Conservation (phyloP, 2,888 invertebrate genomes). For the Campaea margaritaria region DNA sequence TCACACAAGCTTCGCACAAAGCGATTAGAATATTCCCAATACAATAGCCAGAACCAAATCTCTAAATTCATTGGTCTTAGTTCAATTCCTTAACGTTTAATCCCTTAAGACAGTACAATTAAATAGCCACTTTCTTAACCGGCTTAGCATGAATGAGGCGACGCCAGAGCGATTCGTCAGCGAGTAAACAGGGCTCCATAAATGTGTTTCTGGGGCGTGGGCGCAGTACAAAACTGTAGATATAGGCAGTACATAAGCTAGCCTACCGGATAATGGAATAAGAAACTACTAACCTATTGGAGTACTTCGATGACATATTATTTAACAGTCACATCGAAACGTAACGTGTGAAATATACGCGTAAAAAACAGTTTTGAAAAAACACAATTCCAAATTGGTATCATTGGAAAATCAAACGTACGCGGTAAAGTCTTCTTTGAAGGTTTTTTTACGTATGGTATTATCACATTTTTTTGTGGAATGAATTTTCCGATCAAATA, state of each 20-base stretch:
- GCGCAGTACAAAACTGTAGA: constrained; percentile 20
- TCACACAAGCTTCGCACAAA: background rate
- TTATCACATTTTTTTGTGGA: background rate
- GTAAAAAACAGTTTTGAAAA: background rate
- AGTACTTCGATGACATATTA: too few species aligned
- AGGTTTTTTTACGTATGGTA: background rate
- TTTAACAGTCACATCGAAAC: background rate
- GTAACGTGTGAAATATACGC: background rate
- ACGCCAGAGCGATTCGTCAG: constrained; percentile 36
- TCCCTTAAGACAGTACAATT: constrained; percentile 21
- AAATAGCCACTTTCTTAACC: constrained; percentile 26
- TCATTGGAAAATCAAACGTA: constrained; percentile 18
- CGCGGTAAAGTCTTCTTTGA: background rate
- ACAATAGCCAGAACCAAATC: constrained; percentile 2
- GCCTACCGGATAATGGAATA: background rate
- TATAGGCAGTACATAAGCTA: constrained; percentile 21
- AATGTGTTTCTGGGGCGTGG: constrained; percentile 39
- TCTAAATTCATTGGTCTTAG: background rate
- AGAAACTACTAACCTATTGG: background rate
- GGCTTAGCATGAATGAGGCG: constrained; percentile 31
- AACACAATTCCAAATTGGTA: constrained; percentile 10
- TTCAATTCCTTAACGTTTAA: constrained; percentile 8
- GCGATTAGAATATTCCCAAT: background rate
- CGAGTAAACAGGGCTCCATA: constrained; percentile 31
- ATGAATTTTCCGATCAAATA: background rate